A percentile compares a stretch with the other conserved stretches of the same genome.
Conservation (phyloP, 2,797 vertebrate genomes). For the Pristis pectinata region DNA sequence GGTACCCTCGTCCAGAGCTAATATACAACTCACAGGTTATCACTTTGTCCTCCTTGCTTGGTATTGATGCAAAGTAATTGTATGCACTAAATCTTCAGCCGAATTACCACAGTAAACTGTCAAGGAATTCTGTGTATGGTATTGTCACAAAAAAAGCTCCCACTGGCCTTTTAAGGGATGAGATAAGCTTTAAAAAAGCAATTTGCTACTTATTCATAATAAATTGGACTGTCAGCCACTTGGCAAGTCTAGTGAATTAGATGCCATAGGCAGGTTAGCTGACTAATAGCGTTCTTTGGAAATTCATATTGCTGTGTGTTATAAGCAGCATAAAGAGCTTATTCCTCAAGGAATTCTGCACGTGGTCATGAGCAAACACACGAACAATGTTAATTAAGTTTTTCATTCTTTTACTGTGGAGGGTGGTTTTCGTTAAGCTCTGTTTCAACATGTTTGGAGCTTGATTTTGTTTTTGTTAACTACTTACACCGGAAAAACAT, state of each 20-base stretch:
- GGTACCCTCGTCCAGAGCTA: neutral
- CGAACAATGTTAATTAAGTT: neutral
- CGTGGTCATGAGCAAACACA: neutral
- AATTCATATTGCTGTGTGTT: conserved; percentile 45
- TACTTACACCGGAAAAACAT: too few relatives aligned
- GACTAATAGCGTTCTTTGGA: conserved; percentile 38
- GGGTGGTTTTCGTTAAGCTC: neutral
- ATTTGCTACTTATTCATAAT: conserved; percentile 42
- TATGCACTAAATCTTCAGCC: neutral
- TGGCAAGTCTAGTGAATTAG: conserved; percentile 39
- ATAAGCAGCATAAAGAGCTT: conserved; percentile 41
- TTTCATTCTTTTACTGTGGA: neutral
- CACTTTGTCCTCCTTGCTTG: neutral
- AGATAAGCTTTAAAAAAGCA: conserved; percentile 38
- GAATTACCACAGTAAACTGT: neutral
- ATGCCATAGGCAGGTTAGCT: conserved; percentile 38
- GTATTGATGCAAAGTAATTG: neutral
- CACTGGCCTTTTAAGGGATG: conserved; percentile 8
- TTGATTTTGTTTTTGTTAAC: neutral
- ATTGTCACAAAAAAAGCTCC: conserved; percentile 8
- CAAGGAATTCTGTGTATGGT: neutral
- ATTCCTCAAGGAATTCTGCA: conserved; percentile 29
- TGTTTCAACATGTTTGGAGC: neutral
- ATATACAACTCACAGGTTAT: neutral
- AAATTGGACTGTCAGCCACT: conserved; percentile 40